phyloP scores from a whole-genome alignment of 2,113 vertebrate species.

The Orcinus orca region DNA sequence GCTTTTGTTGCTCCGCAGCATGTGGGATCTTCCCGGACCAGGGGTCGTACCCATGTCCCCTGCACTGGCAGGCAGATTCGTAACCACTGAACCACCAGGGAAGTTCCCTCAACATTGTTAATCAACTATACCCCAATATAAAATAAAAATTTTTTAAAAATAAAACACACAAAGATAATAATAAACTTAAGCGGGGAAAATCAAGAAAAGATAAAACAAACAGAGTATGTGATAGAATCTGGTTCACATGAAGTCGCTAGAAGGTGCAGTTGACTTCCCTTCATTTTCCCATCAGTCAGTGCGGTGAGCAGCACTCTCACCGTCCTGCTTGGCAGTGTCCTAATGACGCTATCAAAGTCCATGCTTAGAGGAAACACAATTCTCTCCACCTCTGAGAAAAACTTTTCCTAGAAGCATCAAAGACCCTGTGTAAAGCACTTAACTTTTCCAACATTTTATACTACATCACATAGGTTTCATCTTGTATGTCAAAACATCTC shows the following conservation, averaged over 20 bases:
- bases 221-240: not conserved
- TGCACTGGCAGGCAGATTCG: no score
- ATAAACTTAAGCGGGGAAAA: not conserved
- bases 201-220: not conserved
- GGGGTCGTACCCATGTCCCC: no score
- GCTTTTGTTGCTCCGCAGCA: no score
- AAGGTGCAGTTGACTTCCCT: no score
- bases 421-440: not conserved
- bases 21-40: no score
- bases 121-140: not conserved
- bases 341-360: accelerated
- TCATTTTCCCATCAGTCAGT: accelerated
- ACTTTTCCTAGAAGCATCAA: not conserved
- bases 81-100: no score
- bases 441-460: not conserved
- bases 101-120: no score
- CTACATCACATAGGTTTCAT: not conserved
- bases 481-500: not conserved
- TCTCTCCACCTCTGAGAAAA: not conserved
- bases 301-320: accelerated
- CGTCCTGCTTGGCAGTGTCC: not conserved
- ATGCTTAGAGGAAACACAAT: not conserved
- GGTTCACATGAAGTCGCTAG: accelerated
- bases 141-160: no score
- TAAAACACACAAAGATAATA: not conserved